Percentiles rank a stretch among this genome's conserved stretches.
These are phyloP conservation scores for Bathybates hornii DNA, from an alignment of 2,113 vertebrate genomes.

Conservation along the genomic window DNA sequence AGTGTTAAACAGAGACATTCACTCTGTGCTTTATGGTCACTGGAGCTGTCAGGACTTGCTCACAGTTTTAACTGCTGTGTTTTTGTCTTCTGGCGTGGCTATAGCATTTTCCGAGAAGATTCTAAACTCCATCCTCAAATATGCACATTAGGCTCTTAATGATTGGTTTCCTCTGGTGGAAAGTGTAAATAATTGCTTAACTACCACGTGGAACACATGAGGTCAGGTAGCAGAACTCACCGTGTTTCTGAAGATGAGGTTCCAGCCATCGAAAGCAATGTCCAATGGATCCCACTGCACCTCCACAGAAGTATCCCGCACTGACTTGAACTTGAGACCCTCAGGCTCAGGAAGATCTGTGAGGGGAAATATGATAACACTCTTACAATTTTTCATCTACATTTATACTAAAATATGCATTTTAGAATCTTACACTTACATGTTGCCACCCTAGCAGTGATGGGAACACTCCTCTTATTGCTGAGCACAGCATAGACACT, in stretches of 20 bases:
- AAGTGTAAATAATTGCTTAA: conserved; percentile 19
- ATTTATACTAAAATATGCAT: neutral
- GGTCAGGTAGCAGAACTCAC: conserved; percentile 65
- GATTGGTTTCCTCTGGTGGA: neutral
- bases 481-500: conserved; percentile 90
- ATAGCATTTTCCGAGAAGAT: conserved; percentile 43
- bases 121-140: neutral
- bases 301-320: conserved; percentile 89
- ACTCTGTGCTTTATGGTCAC: conserved; percentile 10
- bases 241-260: conserved; percentile 89
- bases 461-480: conserved; percentile 90
- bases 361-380: neutral
- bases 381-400: neutral
- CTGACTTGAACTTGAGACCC: conserved; percentile 92
- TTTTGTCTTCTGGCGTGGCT: conserved; percentile 18
- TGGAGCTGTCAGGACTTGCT: conserved; percentile 17
- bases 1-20: conserved; percentile 18
- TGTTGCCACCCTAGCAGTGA: conserved; percentile 90
- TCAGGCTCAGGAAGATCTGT: conserved; percentile 92
- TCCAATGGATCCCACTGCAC: conserved; percentile 95
- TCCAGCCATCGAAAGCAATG: conserved; percentile 92
- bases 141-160: neutral
- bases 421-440: conserved; percentile 69
- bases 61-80: conserved; percentile 36
- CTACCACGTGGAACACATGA: neutral